A percentile compares a stretch with the other conserved stretches of the same genome.
Conservation (phyloP, 2,113 vertebrate genomes). For the Propithecus coquereli region DNA sequence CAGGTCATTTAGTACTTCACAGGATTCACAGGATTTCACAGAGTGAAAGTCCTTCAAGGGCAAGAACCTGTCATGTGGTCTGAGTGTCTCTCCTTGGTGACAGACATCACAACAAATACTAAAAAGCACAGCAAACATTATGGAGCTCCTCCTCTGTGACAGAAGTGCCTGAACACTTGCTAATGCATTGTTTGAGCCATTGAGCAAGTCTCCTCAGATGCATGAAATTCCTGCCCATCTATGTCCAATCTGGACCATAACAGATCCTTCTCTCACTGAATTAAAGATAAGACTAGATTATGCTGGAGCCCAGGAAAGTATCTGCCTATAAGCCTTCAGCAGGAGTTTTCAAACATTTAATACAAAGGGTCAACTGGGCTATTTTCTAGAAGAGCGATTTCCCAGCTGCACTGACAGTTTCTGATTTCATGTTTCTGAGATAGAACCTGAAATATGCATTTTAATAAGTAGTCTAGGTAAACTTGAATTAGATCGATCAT, state of each 20-base stretch:
- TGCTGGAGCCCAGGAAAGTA: background rate
- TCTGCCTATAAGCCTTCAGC: background rate
- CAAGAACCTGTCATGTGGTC: background rate
- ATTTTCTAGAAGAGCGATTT: constrained; percentile 26
- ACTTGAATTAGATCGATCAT: background rate
- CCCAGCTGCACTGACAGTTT: background rate
- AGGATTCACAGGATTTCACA: background rate
- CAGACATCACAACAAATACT: background rate
- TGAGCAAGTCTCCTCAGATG: background rate
- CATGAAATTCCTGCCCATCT: background rate
- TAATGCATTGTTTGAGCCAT: background rate
- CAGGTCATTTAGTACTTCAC: background rate
- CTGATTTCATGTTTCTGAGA: background rate
- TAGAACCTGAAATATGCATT: background rate
- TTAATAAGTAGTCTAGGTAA: background rate
- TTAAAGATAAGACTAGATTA: background rate
- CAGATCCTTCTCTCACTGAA: background rate
- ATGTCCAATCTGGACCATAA: background rate
- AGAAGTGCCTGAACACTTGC: background rate
- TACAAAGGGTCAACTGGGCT: background rate
- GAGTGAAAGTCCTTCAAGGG: background rate
- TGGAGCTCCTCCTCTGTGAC: background rate
- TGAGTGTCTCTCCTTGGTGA: background rate
- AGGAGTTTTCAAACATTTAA: background rate
- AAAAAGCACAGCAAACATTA: background rate